Conservation (phyloP, 2,113 vertebrate genomes). For the Leptosomus discolor region DNA sequence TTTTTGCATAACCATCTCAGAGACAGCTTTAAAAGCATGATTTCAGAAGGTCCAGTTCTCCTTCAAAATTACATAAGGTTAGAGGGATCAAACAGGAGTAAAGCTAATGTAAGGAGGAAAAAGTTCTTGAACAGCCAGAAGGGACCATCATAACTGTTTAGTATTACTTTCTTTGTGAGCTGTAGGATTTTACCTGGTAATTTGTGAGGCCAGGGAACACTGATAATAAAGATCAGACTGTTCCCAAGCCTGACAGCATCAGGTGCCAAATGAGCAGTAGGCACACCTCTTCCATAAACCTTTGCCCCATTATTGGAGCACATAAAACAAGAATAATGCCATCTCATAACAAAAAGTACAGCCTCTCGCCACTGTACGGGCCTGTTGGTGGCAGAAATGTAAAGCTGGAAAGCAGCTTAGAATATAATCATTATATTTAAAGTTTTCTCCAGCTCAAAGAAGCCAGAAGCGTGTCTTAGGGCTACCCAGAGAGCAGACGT, state of each 20-base stretch:
- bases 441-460: neutral
- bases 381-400: neutral
- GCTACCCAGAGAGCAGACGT: neutral
- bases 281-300: conserved; percentile 2
- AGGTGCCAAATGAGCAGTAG: neutral
- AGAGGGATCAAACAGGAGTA: neutral
- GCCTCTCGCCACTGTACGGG: neutral
- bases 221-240: neutral
- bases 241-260: neutral
- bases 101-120: neutral
- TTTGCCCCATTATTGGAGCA: neutral
- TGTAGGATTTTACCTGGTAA: neutral
- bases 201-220: neutral
- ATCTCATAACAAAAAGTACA: neutral
- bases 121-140: neutral
- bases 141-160: neutral
- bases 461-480: neutral
- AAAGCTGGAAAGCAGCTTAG: neutral
- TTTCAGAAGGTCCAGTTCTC: neutral
- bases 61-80: neutral
- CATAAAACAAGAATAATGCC: neutral
- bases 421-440: neutral
- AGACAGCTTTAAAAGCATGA: neutral
- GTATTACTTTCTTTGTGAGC: neutral
- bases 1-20: neutral